Base-by-base conservation (phyloP, 2,888 invertebrate genomes). In the Epinotia demarniana region DNA sequence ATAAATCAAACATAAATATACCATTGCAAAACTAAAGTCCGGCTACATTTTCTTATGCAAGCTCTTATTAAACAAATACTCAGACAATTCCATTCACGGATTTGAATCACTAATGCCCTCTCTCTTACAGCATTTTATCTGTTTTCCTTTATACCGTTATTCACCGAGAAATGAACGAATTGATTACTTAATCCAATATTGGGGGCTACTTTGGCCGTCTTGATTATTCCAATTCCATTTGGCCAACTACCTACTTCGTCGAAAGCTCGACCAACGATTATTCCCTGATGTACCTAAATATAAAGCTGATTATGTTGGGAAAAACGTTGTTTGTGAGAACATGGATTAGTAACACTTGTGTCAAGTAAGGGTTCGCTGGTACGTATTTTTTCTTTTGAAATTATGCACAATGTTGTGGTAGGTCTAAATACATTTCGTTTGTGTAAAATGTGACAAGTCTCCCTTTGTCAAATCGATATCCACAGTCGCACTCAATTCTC, bases 121-220 rank as follows among this genome's bases (percentile, higher is more conserved):
- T 73, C 39, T 75, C 64, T 49, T 73, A 63, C 79, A 78, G 79
- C 74, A 78, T 80, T 79, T 81, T 80, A 81, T 79, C 77, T 79
- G 73, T 75, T 77, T 80, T 77, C 75, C 72, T 79, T 77, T 79
- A 76, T 77, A 77, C 76, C 81, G 79, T 79, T 80, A 82, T 80
- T 82, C 81, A 76, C 79, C 71, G 77, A 80, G 80, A 81, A 80
- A 81, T 81, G 80, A 83, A 80, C 73, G 82, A 84, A 85, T 83
- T 81, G 83, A 84, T 85, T 82, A 79, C 83, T 81, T 83, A 82
- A 84, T 85, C 82, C 81, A 81, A 84, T 86, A 83, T 79, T 80
- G 79, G 80, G 80, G 79, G 77, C 77, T 80, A 80, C 80, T 81
- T 78, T 80, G 78, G 75, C 78, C 76, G 77, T 79, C 76, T 80